Evolutionary conservation across 2,113 vertebrate species (phyloP).

Genomic region (Dromiciops gliroides): DNA sequence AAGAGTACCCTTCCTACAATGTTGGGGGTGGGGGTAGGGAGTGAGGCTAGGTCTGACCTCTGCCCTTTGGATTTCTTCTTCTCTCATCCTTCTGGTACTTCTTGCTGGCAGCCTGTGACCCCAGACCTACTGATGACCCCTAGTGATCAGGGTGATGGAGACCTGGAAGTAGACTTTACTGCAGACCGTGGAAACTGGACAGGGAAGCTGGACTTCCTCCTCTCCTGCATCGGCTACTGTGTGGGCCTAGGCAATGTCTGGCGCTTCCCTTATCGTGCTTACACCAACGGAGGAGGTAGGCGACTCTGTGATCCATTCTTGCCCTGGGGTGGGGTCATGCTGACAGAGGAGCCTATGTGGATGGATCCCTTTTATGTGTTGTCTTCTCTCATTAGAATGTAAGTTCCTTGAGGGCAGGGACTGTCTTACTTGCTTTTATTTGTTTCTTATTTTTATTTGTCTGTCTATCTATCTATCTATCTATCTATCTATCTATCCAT

Average conservation of each 20-base stretch:
- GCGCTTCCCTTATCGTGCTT: slow-evolving; percentile 89
- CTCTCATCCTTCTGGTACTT: background rate
- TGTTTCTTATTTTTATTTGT: too few species aligned
- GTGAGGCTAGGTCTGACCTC: background rate
- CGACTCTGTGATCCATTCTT: background rate
- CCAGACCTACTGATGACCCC: slow-evolving; percentile 88
- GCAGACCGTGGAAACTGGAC: slow-evolving; percentile 88
- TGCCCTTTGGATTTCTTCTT: background rate
- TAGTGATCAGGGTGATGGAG: slow-evolving; percentile 85
- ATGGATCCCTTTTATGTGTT: background rate
- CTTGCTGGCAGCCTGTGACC: slow-evolving; percentile 76
- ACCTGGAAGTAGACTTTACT: slow-evolving; percentile 82
- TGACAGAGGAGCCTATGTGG: background rate
- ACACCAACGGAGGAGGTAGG: slow-evolving; percentile 89
- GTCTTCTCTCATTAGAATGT: background rate
- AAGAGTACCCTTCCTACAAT: background rate
- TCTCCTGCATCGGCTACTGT: slow-evolving; percentile 89
- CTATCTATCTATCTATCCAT: too few species aligned
- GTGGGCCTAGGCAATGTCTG: slow-evolving; percentile 89
- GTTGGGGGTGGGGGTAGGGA: background rate
- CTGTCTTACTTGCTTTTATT: background rate
- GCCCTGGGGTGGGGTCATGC: background rate
- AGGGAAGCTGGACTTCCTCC: slow-evolving; percentile 88
- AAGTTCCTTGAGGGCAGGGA: background rate
- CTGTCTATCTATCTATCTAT: too few species aligned